Conservation (phyloP, 2,113 vertebrate species). For the Oryzias melastigma region DNA sequence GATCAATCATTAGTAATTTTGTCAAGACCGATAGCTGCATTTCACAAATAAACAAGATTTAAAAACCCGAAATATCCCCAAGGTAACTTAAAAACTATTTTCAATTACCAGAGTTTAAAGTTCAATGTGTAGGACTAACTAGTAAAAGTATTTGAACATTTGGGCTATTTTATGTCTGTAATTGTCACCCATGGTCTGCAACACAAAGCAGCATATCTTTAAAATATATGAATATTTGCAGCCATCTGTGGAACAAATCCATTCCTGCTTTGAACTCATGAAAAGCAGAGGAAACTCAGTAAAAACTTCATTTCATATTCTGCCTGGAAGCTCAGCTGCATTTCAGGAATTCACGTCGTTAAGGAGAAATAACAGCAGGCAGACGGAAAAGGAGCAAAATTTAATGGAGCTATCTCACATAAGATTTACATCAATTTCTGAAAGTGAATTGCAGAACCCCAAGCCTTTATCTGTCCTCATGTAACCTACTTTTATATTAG, state of each 20-base stretch:
- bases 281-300: slow-evolving; percentile 27
- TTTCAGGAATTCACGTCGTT: neutral
- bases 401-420: slow-evolving; percentile 32
- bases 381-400: slow-evolving; percentile 28
- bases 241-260: neutral
- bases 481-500: slow-evolving; percentile 12
- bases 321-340: slow-evolving; percentile 4
- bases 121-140: too few species aligned
- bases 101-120: too few species aligned
- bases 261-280: slow-evolving; percentile 8
- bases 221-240: neutral
- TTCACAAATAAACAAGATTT: too few species aligned
- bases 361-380: slow-evolving; percentile 15
- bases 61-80: too few species aligned
- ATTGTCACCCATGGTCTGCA: too few species aligned
- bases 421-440: slow-evolving; percentile 7
- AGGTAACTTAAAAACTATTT: too few species aligned
- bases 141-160: too few species aligned
- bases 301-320: slow-evolving; percentile 11
- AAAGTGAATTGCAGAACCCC: neutral
- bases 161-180: too few species aligned
- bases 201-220: neutral
- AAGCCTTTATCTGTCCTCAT: slow-evolving; percentile 10
- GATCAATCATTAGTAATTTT: too few species aligned
- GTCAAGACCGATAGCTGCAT: too few species aligned